Evolutionary conservation across 1,140 invertebrate species (phyloP).

Genomic region (Caerostris darwini): DNA sequence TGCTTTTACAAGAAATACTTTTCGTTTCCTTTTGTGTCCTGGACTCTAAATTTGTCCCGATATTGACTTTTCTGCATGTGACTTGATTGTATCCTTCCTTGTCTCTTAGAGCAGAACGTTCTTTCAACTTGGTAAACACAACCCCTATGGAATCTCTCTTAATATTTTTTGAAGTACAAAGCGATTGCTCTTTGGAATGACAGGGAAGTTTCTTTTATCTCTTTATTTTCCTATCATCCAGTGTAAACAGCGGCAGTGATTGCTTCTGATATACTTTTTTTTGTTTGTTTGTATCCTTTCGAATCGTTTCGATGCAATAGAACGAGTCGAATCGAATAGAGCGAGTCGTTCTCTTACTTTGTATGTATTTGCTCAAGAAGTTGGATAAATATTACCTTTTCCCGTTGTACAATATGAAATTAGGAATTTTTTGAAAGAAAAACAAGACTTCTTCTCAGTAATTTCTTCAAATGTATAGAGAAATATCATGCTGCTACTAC

Average conservation of each 20-base stretch:
- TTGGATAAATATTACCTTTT: background rate
- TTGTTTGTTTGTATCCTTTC: background rate
- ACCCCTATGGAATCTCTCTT: conserved; percentile 56
- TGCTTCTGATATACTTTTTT: conserved; percentile 20
- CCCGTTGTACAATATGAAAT: background rate
- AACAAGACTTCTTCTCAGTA: background rate
- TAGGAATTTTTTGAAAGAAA: conserved; percentile 5
- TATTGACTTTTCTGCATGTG: conserved; percentile 64
- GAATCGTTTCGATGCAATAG: background rate
- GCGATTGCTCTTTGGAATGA: background rate
- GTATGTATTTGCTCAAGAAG: background rate
- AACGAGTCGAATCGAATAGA: too few relatives aligned
- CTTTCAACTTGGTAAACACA: conserved; percentile 47
- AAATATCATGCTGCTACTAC: background rate
- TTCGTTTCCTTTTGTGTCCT: conserved; percentile 19
- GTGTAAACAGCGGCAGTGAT: conserved; percentile 46
- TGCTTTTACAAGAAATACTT: conserved; percentile 42
- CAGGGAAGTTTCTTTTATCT: background rate
- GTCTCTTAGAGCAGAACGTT: background rate
- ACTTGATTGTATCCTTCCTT: conserved; percentile 50
- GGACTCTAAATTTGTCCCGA: conserved; percentile 48
- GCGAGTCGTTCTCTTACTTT: background rate
- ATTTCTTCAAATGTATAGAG: background rate
- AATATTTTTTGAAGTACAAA: conserved; percentile 54
- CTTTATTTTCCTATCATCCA: background rate